Percentiles rank a stretch among this genome's conserved stretches.
Evolutionary conservation across 2,113 vertebrate species (phyloP).

Genomic region (Oryzias celebensis): DNA sequence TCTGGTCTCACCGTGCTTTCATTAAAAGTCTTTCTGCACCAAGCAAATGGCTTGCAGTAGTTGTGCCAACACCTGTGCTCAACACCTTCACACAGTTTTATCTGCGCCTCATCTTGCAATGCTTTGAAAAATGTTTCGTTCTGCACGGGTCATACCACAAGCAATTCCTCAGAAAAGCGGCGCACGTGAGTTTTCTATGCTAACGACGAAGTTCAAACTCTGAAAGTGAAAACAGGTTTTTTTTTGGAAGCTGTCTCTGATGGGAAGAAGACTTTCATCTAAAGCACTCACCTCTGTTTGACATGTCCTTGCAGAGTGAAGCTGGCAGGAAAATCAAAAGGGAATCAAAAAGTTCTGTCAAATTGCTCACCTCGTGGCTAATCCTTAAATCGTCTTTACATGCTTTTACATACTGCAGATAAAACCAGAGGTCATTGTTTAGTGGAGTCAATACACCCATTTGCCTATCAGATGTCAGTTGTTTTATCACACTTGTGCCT

Average conservation of each 20-base stretch:
- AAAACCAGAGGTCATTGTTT: conserved; percentile 15
- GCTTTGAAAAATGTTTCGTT: conserved; percentile 20
- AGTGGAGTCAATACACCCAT: conserved; percentile 17
- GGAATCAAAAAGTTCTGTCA: conserved; percentile 17
- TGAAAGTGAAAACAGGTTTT: not conserved
- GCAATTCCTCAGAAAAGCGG: conserved; percentile 9
- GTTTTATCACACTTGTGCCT: conserved; percentile 34
- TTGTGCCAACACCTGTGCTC: conserved; percentile 23
- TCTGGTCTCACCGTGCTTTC: conserved; percentile 7
- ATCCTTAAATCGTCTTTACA: conserved; percentile 28
- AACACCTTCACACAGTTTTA: conserved; percentile 23
- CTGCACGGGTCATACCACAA: conserved; percentile 14
- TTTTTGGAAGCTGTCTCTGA: conserved; percentile 5
- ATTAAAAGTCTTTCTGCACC: conserved; percentile 15
- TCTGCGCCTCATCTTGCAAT: conserved; percentile 38
- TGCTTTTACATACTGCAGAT: conserved; percentile 51
- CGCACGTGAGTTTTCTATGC: not conserved
- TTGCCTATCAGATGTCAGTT: conserved; percentile 67
- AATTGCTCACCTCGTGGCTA: conserved; percentile 11
- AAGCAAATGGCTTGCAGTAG: conserved; percentile 50
- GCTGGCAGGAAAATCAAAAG: conserved; percentile 21
- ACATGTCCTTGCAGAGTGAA: conserved; percentile 3
- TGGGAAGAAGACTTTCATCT: conserved; percentile 5
- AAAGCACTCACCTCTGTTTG: conserved; percentile 16
- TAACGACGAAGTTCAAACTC: not conserved